These are phyloP conservation scores for Pampusana beccarii DNA, from an alignment of 2,113 vertebrate genomes.

Conservation along the genomic window DNA sequence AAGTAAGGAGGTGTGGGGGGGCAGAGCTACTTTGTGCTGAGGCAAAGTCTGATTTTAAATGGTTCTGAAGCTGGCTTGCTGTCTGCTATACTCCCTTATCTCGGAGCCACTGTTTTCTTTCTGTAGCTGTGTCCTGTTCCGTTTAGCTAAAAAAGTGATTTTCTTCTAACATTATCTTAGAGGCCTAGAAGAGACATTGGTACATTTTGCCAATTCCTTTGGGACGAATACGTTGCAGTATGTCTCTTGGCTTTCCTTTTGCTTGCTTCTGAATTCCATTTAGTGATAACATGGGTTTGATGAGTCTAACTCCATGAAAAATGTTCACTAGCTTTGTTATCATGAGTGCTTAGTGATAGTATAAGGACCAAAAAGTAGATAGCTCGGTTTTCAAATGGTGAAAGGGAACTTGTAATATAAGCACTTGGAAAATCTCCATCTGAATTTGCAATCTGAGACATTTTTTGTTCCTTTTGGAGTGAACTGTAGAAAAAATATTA, in stretches of 20 bases:
- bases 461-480: neutral
- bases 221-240: neutral
- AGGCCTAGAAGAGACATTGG: neutral
- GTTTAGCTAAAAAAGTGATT: neutral
- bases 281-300: neutral
- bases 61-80: neutral
- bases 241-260: neutral
- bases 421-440: conserved; percentile 34
- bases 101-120: neutral
- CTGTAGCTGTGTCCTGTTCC: neutral
- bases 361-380: neutral
- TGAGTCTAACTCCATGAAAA: neutral
- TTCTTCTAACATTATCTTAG: neutral
- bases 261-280: neutral
- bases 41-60: neutral
- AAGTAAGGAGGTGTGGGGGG: neutral
- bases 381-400: neutral
- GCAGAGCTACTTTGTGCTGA: neutral
- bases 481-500: conserved; percentile 10
- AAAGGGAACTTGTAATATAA: neutral
- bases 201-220: neutral
- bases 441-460: neutral
- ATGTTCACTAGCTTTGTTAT: neutral
- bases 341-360: neutral
- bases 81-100: neutral